phyloP scores from a whole-genome alignment of 1,140 invertebrate genomes.

The Cyclargus thomasi region DNA sequence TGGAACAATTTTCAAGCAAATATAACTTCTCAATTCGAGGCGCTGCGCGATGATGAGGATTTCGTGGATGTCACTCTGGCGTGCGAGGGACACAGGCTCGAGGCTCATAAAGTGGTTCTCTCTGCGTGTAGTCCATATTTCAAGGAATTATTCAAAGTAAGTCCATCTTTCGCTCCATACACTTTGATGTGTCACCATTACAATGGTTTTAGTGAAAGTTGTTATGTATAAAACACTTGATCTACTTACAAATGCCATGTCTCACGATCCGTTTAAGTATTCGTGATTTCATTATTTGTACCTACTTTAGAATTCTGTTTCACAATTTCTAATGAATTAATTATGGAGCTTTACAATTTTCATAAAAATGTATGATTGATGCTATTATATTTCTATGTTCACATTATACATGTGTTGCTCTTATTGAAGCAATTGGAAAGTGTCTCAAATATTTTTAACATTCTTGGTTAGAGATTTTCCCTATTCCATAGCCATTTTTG shows the following conservation, averaged over 20 bases:
- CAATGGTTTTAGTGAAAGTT: conserved; percentile 75
- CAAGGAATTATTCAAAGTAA: conserved; percentile 88
- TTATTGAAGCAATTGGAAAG: neutral
- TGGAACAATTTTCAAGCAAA: conserved; percentile 96
- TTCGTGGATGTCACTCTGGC: conserved; percentile 90
- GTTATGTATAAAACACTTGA: conserved; percentile 76
- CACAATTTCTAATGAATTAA: conserved; percentile 72
- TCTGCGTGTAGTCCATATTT: conserved; percentile 88
- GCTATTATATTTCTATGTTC: neutral
- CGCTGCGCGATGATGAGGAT: conserved; percentile 85
- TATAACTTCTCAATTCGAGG: conserved; percentile 88
- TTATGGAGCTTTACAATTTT: conserved; percentile 37
- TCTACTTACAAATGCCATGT: conserved; percentile 76
- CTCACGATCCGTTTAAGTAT: conserved; percentile 74
- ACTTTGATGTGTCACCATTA: conserved; percentile 75
- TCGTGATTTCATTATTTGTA: conserved; percentile 75
- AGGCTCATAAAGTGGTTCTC: conserved; percentile 87
- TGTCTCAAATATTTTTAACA: neutral
- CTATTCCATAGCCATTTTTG: neutral
- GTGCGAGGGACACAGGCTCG: conserved; percentile 84
- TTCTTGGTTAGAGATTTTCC: neutral
- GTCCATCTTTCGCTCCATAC: conserved; percentile 72
- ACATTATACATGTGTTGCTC: neutral
- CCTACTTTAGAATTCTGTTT: conserved; percentile 71
- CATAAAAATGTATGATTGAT: conserved; percentile 12